phyloP scores from a whole-genome alignment of 2,888 invertebrate species.

The Chydorus sphaericus region DNA sequence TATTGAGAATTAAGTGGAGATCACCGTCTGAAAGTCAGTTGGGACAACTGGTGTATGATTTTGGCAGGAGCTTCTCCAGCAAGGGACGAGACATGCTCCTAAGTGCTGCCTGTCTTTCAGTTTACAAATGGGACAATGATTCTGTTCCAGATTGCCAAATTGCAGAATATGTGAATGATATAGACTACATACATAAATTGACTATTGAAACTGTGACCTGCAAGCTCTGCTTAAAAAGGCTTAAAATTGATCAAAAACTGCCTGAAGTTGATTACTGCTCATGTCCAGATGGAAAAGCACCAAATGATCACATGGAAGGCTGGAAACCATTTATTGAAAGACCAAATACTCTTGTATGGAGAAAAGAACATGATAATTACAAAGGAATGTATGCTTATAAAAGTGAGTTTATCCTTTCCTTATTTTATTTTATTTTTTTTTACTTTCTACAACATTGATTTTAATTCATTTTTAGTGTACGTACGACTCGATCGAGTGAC shows the following conservation, averaged over 20 bases:
- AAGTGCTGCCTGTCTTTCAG: conserved; percentile 37
- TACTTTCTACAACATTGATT: too few species aligned
- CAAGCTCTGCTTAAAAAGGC: conserved; percentile 32
- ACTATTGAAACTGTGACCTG: conserved; percentile 39
- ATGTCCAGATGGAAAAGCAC: conserved; percentile 25
- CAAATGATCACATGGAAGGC: conserved; percentile 26
- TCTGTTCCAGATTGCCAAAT: conserved; percentile 39
- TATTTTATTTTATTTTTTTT: not conserved
- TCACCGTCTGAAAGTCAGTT: too few species aligned
- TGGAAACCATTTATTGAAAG: conserved; percentile 70
- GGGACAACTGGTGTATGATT: too few species aligned
- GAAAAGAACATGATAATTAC: conserved; percentile 42
- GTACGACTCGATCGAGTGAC: conserved; percentile 62
- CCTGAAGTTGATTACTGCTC: conserved; percentile 35
- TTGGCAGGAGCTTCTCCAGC: not conserved
- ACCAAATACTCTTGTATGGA: conserved; percentile 65
- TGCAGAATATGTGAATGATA: conserved; percentile 34
- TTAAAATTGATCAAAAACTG: conserved; percentile 30
- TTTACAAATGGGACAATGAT: conserved; percentile 46
- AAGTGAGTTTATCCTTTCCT: conserved; percentile 29
- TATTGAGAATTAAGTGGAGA: too few species aligned
- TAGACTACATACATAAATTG: conserved; percentile 40
- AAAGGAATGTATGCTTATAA: conserved; percentile 65
- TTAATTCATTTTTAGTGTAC: conserved; percentile 42
- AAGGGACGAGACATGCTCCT: conserved; percentile 29